Evolutionary conservation across 1,140 invertebrate genomes (phyloP), one percentile per base, ranked within the genome.

Genomic region (Drosophila suzukii): DNA sequence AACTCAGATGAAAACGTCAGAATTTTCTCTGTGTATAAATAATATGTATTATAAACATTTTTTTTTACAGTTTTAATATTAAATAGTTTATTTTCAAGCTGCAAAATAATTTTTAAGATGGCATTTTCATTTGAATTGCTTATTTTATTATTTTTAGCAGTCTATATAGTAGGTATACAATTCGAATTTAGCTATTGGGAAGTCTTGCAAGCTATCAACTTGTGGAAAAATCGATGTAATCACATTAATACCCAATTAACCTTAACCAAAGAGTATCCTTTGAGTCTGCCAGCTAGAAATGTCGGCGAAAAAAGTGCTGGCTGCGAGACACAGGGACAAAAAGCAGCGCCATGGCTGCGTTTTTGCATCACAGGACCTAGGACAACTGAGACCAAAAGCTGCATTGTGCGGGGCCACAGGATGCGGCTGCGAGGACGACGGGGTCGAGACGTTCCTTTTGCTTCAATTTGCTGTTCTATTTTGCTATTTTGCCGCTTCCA

Each of bases 301-400:
- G 8, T 13, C 10, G 4, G 13, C 47, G 30, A 73, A 38, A 44
- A 55, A 71, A 70, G 46, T 36, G 36, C 30, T 41, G 47, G 43
- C 46, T 46, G 34, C 44, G 43, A 13, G 24, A 44, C 15, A 20
- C n/a, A 43, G 12, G 36, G 13, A 27, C 39, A 55, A 55, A 57
- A 50, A 59, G 55, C 32, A 49, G 27, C 11, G n/a, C 13, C 15
- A 41, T 46, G 66, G 15, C 30, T 75, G 72, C 71, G 59, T 65
- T 75, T 75, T 57, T 43, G 47, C 71, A 55, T 44, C 71, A 20
- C 0, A 56, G 71, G 72, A 67, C 72, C 61, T 76, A 58, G 73
- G 73, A 76, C 73, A 76, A 76, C 73, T 76, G 73, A 76, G 61
- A 76, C 73, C 72, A 53, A 65, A 51, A 75, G 71, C 72, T 51